Base-by-base conservation (phyloP, 1,140 invertebrate species). In the Musca vetustissima region DNA sequence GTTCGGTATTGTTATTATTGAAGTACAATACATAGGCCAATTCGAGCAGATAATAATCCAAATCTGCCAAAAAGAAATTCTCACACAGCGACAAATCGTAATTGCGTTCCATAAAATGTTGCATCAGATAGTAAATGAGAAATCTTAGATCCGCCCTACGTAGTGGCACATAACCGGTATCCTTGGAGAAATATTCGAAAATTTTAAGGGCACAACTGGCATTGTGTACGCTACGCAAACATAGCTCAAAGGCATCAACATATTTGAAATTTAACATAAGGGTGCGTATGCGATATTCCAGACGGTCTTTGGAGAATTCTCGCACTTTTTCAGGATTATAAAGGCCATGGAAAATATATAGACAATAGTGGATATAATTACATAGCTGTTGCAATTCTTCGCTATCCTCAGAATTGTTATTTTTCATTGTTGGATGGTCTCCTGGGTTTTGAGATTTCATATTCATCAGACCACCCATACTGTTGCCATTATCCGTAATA, bases 291-390 rank as follows among this genome's bases (percentile, higher is more conserved):
- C 78, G 79, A 73, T 78, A 83, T 73, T 83, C 81, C 15, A 77
- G 70, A 6, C 77, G 76, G 17, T 76, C 65, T 52, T 72, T 67
- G 2, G 76, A 66, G 25, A 74, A 81, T 53, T 84, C 82, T 61
- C 85, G 73, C 64, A 88, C 84, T 74, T 83, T 85, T 15, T 79
- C 77, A 14, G 82, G 79, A 70, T 85, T 83, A 52, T 87, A 88
- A 43, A 87, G 74, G 24, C 85, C 86, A 61, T 83, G 76, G 67
- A 87, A 87, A 28, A 85, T 82, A 71, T 87, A 84, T 7, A 88
- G 69, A 52, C 84, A 84, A 71, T 87, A 87, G 73, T 88, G 86
- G 61, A 88, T 80, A 68, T 80, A 82, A 68, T 81, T 73, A 7
- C 78, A 74, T 47, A 81, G 50, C 4, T 77, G 72, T 66, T 80